Conservation (phyloP, 2,797 vertebrate genomes). For the Masticophis lateralis region DNA sequence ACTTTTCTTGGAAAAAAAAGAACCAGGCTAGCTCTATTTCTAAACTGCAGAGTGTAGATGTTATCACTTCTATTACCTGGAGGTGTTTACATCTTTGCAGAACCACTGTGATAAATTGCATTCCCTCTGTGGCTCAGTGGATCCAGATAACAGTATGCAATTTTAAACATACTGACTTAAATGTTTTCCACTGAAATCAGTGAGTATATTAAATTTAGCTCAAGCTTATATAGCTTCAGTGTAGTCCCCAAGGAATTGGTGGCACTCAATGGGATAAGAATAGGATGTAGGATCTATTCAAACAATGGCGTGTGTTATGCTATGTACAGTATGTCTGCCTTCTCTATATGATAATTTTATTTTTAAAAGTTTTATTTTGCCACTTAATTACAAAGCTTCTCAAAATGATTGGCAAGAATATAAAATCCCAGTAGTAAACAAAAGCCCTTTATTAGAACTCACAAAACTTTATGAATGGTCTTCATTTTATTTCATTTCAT, state of each 20-base stretch:
- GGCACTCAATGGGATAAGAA: not conserved
- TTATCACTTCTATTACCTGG: conserved; percentile 1
- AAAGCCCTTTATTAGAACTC: not conserved
- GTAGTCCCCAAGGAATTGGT: not conserved
- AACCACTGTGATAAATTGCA: conserved; percentile 12
- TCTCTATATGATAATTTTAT: not conserved
- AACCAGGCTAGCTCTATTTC: not conserved
- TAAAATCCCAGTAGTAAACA: not conserved
- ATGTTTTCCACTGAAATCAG: not conserved
- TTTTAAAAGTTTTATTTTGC: not conserved
- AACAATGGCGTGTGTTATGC: not conserved
- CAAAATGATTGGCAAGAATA: not conserved
- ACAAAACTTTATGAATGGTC: not conserved
- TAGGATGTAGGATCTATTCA: not conserved
- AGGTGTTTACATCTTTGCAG: conserved; percentile 8
- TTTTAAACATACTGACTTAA: not conserved
- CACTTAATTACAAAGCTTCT: not conserved
- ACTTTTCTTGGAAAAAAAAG: not conserved
- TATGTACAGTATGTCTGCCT: not conserved
- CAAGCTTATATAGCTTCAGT: not conserved
- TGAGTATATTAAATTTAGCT: not conserved
- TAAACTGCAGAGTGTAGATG: not conserved
- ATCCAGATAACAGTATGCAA: conserved; percentile 10
- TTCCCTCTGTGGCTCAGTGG: not conserved
- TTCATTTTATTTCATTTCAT: not conserved